These are phyloP conservation scores for Tetropium fuscum DNA, from an alignment of 2,888 invertebrate species.

Conservation along the genomic window DNA sequence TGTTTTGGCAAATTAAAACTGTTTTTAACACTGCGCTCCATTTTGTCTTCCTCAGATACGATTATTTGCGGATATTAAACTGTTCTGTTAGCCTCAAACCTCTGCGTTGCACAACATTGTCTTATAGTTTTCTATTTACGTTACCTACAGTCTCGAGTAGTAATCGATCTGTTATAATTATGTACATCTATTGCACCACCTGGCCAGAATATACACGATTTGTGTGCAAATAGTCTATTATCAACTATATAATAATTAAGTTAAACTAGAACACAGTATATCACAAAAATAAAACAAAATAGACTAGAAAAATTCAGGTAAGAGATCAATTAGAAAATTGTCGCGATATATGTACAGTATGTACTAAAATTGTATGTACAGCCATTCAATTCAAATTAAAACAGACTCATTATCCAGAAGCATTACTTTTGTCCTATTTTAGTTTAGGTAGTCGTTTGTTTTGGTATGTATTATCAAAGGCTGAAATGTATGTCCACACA, in stretches of 20 bases:
- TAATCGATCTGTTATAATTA: constrained; percentile 18
- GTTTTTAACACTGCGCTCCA: too few relatives aligned
- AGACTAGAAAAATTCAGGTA: constrained; percentile 32
- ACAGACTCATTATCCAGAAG: too few relatives aligned
- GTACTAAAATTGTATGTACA: too few relatives aligned
- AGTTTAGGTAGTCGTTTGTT: too few relatives aligned
- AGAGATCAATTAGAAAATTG: too few relatives aligned
- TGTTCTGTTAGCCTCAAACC: not conserved
- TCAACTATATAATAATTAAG: constrained; percentile 5
- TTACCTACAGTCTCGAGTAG: not conserved
- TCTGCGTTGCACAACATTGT: not conserved
- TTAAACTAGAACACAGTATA: constrained; percentile 29
- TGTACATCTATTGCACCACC: constrained; percentile 43
- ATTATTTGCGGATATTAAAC: not conserved
- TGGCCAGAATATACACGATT: constrained; percentile 42
- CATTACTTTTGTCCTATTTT: too few relatives aligned
- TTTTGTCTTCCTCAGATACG: not conserved
- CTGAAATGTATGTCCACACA: too few relatives aligned
- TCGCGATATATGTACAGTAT: too few relatives aligned
- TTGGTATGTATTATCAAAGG: too few relatives aligned
- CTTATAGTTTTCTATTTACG: constrained; percentile 5
- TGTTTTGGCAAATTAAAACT: too few relatives aligned
- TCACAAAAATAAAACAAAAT: constrained; percentile 32
- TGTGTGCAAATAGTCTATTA: constrained; percentile 33
- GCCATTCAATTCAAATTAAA: too few relatives aligned